phyloP scores from a whole-genome alignment of 2,113 vertebrate genomes.

The Mus pahari region DNA sequence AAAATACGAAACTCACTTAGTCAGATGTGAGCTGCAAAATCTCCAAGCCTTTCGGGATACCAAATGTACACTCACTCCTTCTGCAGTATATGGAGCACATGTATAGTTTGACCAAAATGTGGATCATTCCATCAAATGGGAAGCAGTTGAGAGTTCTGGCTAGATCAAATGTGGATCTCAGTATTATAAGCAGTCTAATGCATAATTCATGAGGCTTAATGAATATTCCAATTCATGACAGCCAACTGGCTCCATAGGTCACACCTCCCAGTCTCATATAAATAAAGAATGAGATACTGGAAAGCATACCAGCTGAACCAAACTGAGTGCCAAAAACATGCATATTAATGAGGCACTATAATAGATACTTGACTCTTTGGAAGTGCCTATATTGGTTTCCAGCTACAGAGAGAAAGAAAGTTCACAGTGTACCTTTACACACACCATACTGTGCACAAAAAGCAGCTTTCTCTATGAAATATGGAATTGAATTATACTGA shows the following conservation, averaged over 20 bases:
- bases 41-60: slow-evolving; percentile 73
- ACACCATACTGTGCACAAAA: slow-evolving; percentile 37
- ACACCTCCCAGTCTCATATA: slow-evolving; percentile 89
- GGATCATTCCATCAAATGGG: slow-evolving; percentile 85
- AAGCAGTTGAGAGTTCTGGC: slow-evolving; percentile 86
- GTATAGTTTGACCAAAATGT: slow-evolving; percentile 82
- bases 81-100: slow-evolving; percentile 56
- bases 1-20: slow-evolving; percentile 75
- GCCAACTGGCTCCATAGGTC: slow-evolving; percentile 90
- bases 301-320: slow-evolving; percentile 90
- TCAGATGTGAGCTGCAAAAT: slow-evolving; percentile 78
- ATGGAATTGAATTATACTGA: slow-evolving; percentile 68
- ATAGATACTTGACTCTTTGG: slow-evolving; percentile 89
- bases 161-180: slow-evolving; percentile 87
- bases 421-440: slow-evolving; percentile 82
- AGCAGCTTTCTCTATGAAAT: slow-evolving; percentile 61
- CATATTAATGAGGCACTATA: slow-evolving; percentile 89
- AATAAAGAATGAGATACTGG: slow-evolving; percentile 91
- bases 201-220: slow-evolving; percentile 91
- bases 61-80: slow-evolving; percentile 66
- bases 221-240: slow-evolving; percentile 91
- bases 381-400: slow-evolving; percentile 85
- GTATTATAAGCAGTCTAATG: slow-evolving; percentile 88
- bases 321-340: slow-evolving; percentile 87
- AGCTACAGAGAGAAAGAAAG: slow-evolving; percentile 82